Evolutionary conservation across 1,140 invertebrate genomes (phyloP), one percentile per base, ranked within the genome.

Genomic region (Phortica variegata): DNA sequence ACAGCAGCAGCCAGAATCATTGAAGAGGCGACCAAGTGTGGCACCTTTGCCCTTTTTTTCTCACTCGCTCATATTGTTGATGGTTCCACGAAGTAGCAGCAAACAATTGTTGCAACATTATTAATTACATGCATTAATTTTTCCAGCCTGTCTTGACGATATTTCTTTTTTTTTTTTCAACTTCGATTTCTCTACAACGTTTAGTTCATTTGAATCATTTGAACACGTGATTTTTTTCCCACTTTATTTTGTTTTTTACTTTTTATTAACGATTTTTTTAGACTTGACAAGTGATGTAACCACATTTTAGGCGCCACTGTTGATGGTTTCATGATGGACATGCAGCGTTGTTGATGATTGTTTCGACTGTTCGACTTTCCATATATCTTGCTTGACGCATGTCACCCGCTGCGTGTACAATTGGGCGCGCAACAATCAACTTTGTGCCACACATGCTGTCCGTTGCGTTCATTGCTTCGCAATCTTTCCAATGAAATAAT

Each of bases 41-140:
- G 52, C 52, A 68, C 51, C 60, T 51, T 49, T 34, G 47, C 48
- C 48, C 44, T 40, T 40, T n/a, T n/a, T n/a, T n/a, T n/a, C n/a
- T n/a, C n/a, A n/a, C n/a, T n/a, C n/a, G n/a, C n/a, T n/a, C n/a
- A n/a, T n/a, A n/a, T n/a, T n/a, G n/a, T n/a, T n/a, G n/a, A n/a
- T n/a, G n/a, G 48, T 52, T 51, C 37, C 34, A 49, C 29, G 45
- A 61, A 56, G 48, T 37, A 48, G 46, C 43, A 61, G 59, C 62
- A 43, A 54, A 56, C 54, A 57, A 57, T 57, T 57, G 54, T 47
- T 34, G 42, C 56, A 52, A 52, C 47, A 61, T 68, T 68, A 68
- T 68, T 68, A 69, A 68, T 68, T 68, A 68, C 63, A 69, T 63
- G 57, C 65, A 68, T 63, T 68, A 60, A 68, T 66, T 68, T 68